Evolutionary conservation across 2,888 invertebrate species (phyloP).

Genomic region (Neoaliturus tenellus): DNA sequence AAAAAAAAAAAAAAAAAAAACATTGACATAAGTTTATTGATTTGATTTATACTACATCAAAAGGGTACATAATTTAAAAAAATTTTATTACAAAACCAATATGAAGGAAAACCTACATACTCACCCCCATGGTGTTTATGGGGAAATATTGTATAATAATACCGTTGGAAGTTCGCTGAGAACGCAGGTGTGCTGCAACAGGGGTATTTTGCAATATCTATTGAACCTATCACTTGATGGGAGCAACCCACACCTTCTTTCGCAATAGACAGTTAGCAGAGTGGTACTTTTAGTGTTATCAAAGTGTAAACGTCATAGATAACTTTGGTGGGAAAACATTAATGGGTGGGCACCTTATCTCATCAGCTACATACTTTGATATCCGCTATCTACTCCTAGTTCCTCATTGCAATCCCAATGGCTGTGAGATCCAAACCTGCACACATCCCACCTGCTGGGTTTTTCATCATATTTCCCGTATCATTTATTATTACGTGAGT

Average conservation of each 20-base stretch:
- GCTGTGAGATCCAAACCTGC: slow-evolving; percentile 21
- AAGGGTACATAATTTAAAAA: too few species aligned
- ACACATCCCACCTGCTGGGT: slow-evolving; percentile 18
- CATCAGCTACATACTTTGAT: neutral
- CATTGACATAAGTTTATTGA: too few species aligned
- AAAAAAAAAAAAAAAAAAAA: too few species aligned
- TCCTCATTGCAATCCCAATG: neutral
- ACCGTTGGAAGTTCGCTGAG: too few species aligned
- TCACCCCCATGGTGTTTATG: too few species aligned
- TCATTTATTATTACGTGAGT: slow-evolving; percentile 43
- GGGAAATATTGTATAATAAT: too few species aligned
- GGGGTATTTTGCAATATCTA: too few species aligned
- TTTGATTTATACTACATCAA: too few species aligned
- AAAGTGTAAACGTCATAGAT: neutral
- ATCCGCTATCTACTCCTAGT: neutral
- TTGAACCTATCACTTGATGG: too few species aligned
- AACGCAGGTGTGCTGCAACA: neutral
- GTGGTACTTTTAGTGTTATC: neutral
- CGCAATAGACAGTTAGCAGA: neutral
- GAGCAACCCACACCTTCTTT: neutral
- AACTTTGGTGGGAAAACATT: neutral
- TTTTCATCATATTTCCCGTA: slow-evolving; percentile 26
- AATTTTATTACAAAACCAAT: too few species aligned
- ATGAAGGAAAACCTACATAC: too few species aligned
- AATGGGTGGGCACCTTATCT: neutral